Base-by-base conservation (phyloP, 2,113 vertebrate genomes). In the Dicentrarchus labrax region DNA sequence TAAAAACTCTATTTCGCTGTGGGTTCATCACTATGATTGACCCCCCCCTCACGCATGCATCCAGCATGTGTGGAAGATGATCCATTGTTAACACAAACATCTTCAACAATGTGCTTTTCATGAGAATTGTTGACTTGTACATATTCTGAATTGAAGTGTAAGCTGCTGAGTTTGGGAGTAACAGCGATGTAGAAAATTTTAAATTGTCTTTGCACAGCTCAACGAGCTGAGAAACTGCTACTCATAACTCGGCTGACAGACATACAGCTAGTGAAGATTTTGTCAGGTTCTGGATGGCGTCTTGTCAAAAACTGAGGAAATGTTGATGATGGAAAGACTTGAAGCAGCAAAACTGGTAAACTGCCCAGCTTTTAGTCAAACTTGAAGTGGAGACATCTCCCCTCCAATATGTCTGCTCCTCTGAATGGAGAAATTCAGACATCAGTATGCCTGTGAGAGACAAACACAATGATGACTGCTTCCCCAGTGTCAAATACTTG, bases 391-490 rank as follows among this genome's bases (percentile, higher is more conserved):
- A 54, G 57, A 65, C 30, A 56, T 19, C 13, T n/a, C 41, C 17
- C 12, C 6, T 10, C 22, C 53, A 68, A 57, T 51, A 12, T 66
- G 10, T 64, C 50, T 72, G 50, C 73, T 43, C 43, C 57, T 69
- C 56, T 54, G 67, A 72, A 83, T 79, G 56, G n/a, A 77, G 21
- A 82, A 36, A 73, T 75, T 22, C 87, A 80, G 16, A 75, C 77
- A 71, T 73, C 72, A 76, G 82, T 64, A n/a, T 80, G 83, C 45
- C 78, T 78, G 60, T 12, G 66, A 82, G 72, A 68, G 81, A 83
- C 60, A 76, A 86, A 81, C 60, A 76, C 1, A 0, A 45, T 43
- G 81, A 89, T 77, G 71, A 54, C 74, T n/a, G 48, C 56, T n/a
- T 76, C 72, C 70, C 66, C 36, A 0, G 71, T 83, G 89, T 86